Conservation (phyloP, 2,113 vertebrate species). For the Nibea coibor region DNA sequence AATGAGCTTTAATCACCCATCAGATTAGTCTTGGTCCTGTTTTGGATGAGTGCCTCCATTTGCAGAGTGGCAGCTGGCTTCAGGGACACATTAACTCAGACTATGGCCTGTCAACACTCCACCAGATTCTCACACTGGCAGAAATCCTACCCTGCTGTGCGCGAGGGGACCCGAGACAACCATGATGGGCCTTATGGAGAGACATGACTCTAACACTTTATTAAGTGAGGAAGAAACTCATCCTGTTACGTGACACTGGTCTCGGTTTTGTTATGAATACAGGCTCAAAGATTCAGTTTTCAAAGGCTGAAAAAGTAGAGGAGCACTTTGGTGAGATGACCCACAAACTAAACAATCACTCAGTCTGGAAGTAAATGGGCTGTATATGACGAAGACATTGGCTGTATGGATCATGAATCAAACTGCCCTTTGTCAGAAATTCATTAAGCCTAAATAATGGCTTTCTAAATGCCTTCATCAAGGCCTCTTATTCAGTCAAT, state of each 20-base stretch:
- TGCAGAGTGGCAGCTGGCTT: constrained; percentile 78
- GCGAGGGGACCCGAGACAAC: constrained; percentile 30
- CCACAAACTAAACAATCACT: constrained; percentile 28
- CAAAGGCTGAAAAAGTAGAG: not conserved
- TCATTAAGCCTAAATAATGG: constrained; percentile 67
- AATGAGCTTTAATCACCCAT: constrained; percentile 72
- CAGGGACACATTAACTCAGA: constrained; percentile 77
- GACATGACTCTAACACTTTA: constrained; percentile 12
- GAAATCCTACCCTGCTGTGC: constrained; percentile 64
- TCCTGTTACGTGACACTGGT: not conserved
- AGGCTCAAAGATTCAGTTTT: not conserved
- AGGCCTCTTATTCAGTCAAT: constrained; percentile 46
- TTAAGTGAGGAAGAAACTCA: not conserved
- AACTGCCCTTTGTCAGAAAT: constrained; percentile 58
- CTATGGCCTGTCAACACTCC: constrained; percentile 74
- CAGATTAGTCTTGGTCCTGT: constrained; percentile 75
- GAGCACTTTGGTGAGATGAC: constrained; percentile 14
- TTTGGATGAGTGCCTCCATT: constrained; percentile 74
- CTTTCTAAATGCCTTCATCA: constrained; percentile 65
- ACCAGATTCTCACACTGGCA: constrained; percentile 68
- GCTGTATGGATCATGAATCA: constrained; percentile 56
- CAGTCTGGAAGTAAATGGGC: constrained; percentile 32
- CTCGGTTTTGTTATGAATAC: constrained; percentile 7
- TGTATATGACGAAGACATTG: constrained; percentile 37
- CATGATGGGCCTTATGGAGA: constrained; percentile 28